phyloP scores from a whole-genome alignment of 2,113 vertebrate genomes.

The Drymodes brunneopygia region DNA sequence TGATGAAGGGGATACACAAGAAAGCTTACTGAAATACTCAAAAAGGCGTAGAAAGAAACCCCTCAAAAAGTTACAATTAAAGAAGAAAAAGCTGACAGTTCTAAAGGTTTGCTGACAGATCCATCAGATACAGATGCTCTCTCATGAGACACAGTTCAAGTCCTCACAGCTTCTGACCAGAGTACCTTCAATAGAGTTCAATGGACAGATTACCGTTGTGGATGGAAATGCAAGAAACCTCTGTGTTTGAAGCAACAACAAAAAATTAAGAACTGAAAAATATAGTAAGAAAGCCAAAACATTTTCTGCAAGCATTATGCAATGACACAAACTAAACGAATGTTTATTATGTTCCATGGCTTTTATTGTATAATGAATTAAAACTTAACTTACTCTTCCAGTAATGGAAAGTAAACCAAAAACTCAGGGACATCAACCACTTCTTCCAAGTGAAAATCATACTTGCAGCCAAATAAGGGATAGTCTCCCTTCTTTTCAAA shows the following conservation, averaged over 20 bases:
- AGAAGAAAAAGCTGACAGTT: neutral
- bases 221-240: neutral
- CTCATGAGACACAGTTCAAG: neutral
- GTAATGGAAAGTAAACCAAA: conserved; percentile 93
- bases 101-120: neutral
- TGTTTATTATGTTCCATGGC: neutral
- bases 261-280: neutral
- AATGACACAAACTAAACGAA: neutral
- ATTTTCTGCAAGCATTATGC: neutral
- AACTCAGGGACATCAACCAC: conserved; percentile 96
- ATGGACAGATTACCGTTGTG: neutral
- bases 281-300: neutral
- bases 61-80: neutral
- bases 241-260: neutral
- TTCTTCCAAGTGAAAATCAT: conserved; percentile 93
- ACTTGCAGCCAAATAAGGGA: conserved; percentile 93
- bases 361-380: neutral
- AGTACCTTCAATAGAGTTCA: neutral
- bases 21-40: neutral
- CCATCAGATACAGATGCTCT: neutral
- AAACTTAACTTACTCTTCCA: conserved; percentile 83
- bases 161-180: neutral
- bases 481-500: conserved; percentile 90
- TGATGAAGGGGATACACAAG: neutral
- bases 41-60: neutral